These are phyloP conservation scores for Fulica atra DNA, from an alignment of 2,113 vertebrate genomes.

Conservation along the genomic window DNA sequence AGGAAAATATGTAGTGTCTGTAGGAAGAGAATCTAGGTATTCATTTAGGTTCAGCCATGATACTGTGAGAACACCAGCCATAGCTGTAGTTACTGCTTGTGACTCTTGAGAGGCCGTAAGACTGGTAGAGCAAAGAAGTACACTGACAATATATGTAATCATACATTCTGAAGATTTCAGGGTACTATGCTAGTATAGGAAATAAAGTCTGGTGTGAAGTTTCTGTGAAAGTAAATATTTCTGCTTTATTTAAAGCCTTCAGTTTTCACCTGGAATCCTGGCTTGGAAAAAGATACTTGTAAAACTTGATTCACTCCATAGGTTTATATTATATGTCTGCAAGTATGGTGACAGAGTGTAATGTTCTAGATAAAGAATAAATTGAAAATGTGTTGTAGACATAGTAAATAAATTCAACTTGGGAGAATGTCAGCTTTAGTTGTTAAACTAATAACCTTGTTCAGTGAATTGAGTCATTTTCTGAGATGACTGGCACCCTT, in stretches of 20 bases:
- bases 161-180: not conserved
- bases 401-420: constrained; percentile 37
- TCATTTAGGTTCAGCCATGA: not conserved
- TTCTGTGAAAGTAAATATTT: not conserved
- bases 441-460: not conserved
- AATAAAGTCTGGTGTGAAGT: not conserved
- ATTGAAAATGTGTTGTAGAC: not conserved
- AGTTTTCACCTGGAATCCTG: not conserved
- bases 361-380: constrained; percentile 24
- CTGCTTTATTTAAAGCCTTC: not conserved
- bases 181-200: not conserved
- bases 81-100: not conserved
- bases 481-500: not conserved
- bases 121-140: not conserved
- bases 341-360: not conserved
- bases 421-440: not conserved
- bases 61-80: not conserved
- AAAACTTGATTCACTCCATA: not conserved
- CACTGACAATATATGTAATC: not conserved
- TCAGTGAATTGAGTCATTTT: constrained; percentile 13
- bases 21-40: not conserved
- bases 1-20: not conserved
- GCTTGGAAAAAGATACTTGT: not conserved
- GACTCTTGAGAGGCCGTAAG: not conserved
- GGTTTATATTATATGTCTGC: not conserved